phyloP scores from a whole-genome alignment of 2,113 vertebrate genomes.

The Oxyura jamaicensis region DNA sequence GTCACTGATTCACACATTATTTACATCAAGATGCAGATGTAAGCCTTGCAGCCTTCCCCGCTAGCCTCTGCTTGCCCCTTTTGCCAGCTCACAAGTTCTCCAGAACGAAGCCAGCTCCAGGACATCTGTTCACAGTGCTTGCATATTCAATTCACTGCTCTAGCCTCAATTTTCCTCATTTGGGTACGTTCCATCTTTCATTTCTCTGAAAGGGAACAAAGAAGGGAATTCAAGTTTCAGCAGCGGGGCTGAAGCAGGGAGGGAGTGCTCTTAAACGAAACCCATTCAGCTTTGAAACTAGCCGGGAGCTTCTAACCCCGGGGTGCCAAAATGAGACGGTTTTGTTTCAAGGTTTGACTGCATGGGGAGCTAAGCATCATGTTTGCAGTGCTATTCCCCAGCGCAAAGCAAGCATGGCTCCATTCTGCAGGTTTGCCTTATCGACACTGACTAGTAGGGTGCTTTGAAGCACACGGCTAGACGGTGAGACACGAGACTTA shows the following conservation, averaged over 20 bases:
- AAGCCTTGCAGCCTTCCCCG: neutral
- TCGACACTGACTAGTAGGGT: neutral
- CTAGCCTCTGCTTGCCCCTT: neutral
- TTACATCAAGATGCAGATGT: neutral
- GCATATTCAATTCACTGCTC: neutral
- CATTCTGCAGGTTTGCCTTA: neutral
- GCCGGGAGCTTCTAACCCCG: neutral
- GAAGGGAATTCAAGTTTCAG: neutral
- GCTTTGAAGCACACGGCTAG: neutral
- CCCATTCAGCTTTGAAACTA: neutral
- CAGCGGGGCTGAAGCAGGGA: neutral
- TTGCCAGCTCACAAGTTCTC: neutral
- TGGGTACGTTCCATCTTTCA: fast-evolving
- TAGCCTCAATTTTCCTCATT: neutral
- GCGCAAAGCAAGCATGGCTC: neutral
- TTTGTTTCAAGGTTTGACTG: neutral
- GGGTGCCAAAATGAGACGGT: neutral
- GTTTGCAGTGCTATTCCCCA: neutral
- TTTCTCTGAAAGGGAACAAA: neutral
- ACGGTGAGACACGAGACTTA: neutral
- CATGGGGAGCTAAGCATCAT: neutral
- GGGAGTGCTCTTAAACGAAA: neutral
- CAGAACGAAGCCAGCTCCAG: neutral
- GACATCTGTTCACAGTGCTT: fast-evolving
- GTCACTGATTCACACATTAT: neutral